A percentile compares a stretch with the other conserved stretches of the same genome.
Conservation (phyloP, 1,140 invertebrate genomes). For the Ostrea denselamellosa region DNA sequence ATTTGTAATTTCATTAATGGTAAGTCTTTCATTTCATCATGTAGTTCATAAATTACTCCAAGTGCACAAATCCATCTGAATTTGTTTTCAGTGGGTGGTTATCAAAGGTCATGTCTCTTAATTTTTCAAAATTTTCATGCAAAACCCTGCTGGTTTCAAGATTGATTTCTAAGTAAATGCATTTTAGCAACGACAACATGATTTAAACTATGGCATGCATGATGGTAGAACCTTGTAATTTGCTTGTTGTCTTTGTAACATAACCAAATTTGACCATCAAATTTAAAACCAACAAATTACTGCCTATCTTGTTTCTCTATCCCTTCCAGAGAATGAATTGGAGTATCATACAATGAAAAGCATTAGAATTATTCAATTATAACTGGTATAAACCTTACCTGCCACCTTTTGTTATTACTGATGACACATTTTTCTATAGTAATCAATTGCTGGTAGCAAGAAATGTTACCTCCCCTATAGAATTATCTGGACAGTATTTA, state of each 20-base stretch:
- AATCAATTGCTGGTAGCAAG: background rate
- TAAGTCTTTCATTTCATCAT: background rate
- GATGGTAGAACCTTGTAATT: conserved; percentile 1
- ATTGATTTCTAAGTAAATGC: conserved; percentile 19
- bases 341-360: background rate
- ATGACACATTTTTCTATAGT: background rate
- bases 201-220: background rate
- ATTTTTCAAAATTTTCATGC: background rate
- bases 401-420: background rate
- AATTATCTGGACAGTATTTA: conserved; percentile 6
- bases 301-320: background rate
- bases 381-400: background rate
- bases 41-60: background rate
- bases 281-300: conserved; percentile 14
- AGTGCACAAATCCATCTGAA: background rate
- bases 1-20: background rate
- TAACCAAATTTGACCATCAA: conserved; percentile 14
- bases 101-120: background rate
- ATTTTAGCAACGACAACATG: background rate
- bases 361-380: conserved; percentile 6
- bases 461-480: conserved; percentile 2
- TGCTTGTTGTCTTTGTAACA: conserved; percentile 21
- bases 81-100: background rate
- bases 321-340: background rate
- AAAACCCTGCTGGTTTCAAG: conserved; percentile 5